phyloP scores from a whole-genome alignment of 2,113 vertebrate species.

The Hyperopisus bebe region DNA sequence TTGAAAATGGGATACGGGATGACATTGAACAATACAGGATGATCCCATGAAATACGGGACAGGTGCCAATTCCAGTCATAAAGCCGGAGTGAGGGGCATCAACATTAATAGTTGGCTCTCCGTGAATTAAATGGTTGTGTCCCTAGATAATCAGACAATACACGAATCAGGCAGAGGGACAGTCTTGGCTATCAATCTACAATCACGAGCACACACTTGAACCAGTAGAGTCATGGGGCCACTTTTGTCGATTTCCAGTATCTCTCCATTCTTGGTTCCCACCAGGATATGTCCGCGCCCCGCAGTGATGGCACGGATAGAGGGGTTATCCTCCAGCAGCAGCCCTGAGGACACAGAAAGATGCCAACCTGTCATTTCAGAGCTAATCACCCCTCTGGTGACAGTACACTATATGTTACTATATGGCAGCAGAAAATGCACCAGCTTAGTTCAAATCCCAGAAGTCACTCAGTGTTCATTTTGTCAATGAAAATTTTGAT shows the following conservation, averaged over 20 bases:
- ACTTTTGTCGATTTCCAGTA: slow-evolving; percentile 94
- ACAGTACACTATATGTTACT: neutral
- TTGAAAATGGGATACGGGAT: neutral
- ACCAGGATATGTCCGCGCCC: slow-evolving; percentile 93
- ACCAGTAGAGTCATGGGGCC: slow-evolving; percentile 88
- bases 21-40: too few species aligned
- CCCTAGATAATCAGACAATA: neutral
- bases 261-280: slow-evolving; percentile 93
- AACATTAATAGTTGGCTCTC: neutral
- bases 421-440: neutral
- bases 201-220: slow-evolving; percentile 58
- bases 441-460: neutral
- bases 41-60: neutral
- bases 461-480: too few species aligned
- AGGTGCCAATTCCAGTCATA: too few species aligned
- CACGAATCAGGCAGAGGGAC: neutral
- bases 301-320: slow-evolving; percentile 87
- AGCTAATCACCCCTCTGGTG: neutral
- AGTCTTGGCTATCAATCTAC: neutral
- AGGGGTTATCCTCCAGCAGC: slow-evolving; percentile 96
- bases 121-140: neutral
- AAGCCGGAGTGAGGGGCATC: neutral
- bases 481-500: too few species aligned
- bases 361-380: neutral
- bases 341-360: slow-evolving; percentile 60